phyloP scores from a whole-genome alignment of 2,888 invertebrate species.

The Colostygia pectinataria region DNA sequence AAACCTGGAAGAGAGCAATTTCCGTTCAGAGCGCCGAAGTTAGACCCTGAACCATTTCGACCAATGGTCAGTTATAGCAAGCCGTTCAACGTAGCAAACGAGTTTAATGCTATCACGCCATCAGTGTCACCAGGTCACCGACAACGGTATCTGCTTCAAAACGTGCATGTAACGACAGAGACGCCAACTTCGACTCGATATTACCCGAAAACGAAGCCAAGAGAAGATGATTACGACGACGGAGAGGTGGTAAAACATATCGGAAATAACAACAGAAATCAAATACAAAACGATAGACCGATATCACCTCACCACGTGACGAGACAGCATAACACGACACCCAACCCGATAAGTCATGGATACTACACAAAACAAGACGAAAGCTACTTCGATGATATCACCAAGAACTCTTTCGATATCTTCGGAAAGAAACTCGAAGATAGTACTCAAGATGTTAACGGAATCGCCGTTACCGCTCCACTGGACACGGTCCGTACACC shows the following conservation, averaged over 20 bases:
- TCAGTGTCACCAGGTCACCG: constrained; percentile 65
- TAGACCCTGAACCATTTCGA: constrained; percentile 84
- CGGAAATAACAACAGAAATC: constrained; percentile 60
- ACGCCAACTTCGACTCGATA: constrained; percentile 77
- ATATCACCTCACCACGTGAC: constrained; percentile 49
- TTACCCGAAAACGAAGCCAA: constrained; percentile 74
- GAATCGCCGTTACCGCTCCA: constrained; percentile 74
- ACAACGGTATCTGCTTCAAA: constrained; percentile 74
- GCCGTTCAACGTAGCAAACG: constrained; percentile 72
- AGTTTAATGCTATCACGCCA: constrained; percentile 71
- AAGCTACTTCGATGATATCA: constrained; percentile 87
- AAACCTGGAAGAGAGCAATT: constrained; percentile 74
- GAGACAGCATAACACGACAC: constrained; percentile 73
- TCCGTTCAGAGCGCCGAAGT: constrained; percentile 75
- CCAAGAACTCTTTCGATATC: constrained; percentile 88
- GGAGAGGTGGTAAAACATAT: constrained; percentile 54
- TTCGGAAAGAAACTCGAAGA: constrained; percentile 87
- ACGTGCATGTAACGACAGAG: constrained; percentile 76
- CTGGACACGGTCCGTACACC: constrained; percentile 73
- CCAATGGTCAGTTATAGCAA: constrained; percentile 85
- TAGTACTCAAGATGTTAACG: constrained; percentile 72
- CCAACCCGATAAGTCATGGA: constrained; percentile 82
- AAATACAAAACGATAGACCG: constrained; percentile 66
- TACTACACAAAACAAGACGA: constrained; percentile 87
- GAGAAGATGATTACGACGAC: constrained; percentile 76